Evolutionary conservation across 2,888 invertebrate species (phyloP), one percentile per base, ranked within the genome.

Genomic region (Calameuta idolon): DNA sequence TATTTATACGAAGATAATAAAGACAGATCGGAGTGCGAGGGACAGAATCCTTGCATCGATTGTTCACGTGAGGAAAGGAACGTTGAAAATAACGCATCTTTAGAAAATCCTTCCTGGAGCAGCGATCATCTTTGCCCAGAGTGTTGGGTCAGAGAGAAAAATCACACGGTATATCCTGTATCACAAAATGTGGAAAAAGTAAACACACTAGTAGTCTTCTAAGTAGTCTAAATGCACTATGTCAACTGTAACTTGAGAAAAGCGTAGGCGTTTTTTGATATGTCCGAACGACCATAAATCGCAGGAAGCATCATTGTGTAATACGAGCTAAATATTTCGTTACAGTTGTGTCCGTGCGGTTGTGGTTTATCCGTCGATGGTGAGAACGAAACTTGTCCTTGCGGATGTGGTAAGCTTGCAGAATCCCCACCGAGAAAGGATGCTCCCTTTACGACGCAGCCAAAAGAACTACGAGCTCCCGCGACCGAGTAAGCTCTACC

Each of bases 341-440:
- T 69, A 5, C 55, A 84, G 84, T 31, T 76, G 31, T 85, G 84
- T 77, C 79, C 80, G 1, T 85, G 85, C 55, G 82, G 82, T 12
- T 85, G 85, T 73, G 85, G 83, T 12, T 76, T 79, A 75, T 40
- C 75, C 34, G 55, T 68, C 12, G 74, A 75, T 74, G 80, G 74
- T 1, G 80, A 69, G 12, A 76, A 79, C 30, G 68, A 79, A 76
- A 34, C n/a, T 12, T 83, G 83, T 71, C 78, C 81, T 11, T 83
- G 84, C 75, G 82, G 82, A 23, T 83, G 81, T 73, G 76, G 74
- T 40, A 23, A 55, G 35, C 15, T 37, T 12, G 74, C 76, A 69
- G 79, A 80, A 74, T 69, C 69, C 12, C 69, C 74, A n/a, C 69
- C 78, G 40, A 69, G 15, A 71, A 34, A 23, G 23, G 34, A 55